Evolutionary conservation across 2,888 invertebrate genomes (phyloP).

Genomic region (Altica lythri): DNA sequence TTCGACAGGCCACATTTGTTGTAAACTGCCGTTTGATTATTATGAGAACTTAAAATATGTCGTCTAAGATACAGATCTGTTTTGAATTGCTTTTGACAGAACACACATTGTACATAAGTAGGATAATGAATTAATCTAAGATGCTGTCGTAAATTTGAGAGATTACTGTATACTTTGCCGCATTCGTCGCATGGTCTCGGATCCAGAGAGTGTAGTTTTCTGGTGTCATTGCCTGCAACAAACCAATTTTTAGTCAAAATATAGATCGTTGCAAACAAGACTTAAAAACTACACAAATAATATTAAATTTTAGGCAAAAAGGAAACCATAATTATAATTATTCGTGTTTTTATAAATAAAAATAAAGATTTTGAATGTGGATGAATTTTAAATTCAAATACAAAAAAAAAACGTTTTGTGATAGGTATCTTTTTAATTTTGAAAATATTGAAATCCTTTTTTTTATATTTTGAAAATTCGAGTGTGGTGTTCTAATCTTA

Average conservation of each 20-base stretch:
- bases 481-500: no score
- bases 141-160: slow-evolving; percentile 68
- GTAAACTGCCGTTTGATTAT: no score
- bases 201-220: slow-evolving; percentile 59
- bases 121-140: slow-evolving; percentile 70
- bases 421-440: no score
- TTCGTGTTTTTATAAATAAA: no score
- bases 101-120: slow-evolving; percentile 64
- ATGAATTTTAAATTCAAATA: no score
- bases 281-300: slow-evolving; percentile 30
- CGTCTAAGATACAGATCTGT: slow-evolving; percentile 66
- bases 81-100: slow-evolving; percentile 68
- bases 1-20: slow-evolving; percentile 23
- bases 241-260: slow-evolving; percentile 36
- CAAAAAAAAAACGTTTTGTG: no score
- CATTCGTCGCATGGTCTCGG: slow-evolving; percentile 67
- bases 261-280: slow-evolving; percentile 53
- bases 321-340: no score
- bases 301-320: slow-evolving; percentile 3
- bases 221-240: slow-evolving; percentile 56
- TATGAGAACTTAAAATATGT: slow-evolving; percentile 65
- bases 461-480: no score
- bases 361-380: no score
- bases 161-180: slow-evolving; percentile 68
- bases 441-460: no score